Evolutionary conservation across 2,888 invertebrate genomes (phyloP), one percentile per base, ranked within the genome.

Genomic region (Tenthredo amoena): DNA sequence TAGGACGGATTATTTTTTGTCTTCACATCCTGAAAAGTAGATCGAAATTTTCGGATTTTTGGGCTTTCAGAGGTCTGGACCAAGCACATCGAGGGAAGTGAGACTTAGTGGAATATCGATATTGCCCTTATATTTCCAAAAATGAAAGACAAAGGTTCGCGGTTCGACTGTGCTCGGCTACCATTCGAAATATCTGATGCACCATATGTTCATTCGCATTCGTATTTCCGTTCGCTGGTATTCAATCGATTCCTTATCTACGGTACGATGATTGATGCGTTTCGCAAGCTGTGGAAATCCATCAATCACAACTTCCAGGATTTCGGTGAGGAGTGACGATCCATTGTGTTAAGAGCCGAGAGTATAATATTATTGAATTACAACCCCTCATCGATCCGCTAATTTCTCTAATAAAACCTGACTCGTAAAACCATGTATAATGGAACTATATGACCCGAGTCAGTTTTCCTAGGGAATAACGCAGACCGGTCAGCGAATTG

Each of bases 401-500:
- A 18, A 37, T n/a, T 37, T n/a, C n/a, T 74, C n/a, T 37, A 74
- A 74, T n/a, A 74, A 43, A 40, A 74, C n/a, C 21, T 12, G 72
- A 26, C 26, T 62, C 37, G 71, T 71, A n/a, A 43, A 43, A n/a
- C 15, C 47, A 3, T 9, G 43, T 74, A 21, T 74, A 74, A 74
- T 21, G 72, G n/a, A 74, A 74, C n/a, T 74, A 43, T 43, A 74
- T 43, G n/a, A 34, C 71, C 37, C 21, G 62, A 81, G 21, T 40
- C 62, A 62, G 58, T 21, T 40, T 26, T 26, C 50, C 34, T 21
- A 15, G 40, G 21, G 21, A 34, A 40, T 18, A 26, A 34, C 15
- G n/a, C 21, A 21, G 77, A 77, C 34, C 31, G 77, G 47, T 77
- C 77, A 77, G 50, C n/a, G 81, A 37, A 81, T 81, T 40, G 62